Evolutionary conservation across 2,113 vertebrate genomes (phyloP).

Genomic region (Campylomormyrus numenius): DNA sequence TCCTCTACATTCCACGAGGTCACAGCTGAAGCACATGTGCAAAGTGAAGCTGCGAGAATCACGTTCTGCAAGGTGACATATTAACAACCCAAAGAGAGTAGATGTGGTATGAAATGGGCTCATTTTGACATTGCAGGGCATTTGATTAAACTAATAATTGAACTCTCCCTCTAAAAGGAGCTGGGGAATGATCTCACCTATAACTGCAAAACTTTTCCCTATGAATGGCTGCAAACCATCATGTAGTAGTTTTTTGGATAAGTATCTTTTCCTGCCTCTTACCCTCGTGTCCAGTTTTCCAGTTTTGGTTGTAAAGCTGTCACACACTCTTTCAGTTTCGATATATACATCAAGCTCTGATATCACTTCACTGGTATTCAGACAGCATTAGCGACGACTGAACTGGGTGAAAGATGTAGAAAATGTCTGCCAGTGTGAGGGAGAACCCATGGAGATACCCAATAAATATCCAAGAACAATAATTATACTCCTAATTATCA

Average conservation of each 20-base stretch:
- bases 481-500: neutral
- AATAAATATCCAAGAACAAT: neutral
- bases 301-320: neutral
- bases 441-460: neutral
- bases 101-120: neutral
- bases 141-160: neutral
- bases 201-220: neutral
- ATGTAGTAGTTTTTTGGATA: neutral
- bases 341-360: neutral
- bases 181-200: neutral
- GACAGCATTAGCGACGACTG: neutral
- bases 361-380: neutral
- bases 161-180: neutral
- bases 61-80: neutral
- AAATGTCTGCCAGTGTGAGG: neutral
- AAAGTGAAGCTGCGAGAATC: neutral
- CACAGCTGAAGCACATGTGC: neutral
- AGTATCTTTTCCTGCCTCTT: neutral
- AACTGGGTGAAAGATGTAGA: slow-evolving; percentile 1
- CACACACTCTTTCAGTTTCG: neutral
- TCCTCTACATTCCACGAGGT: neutral
- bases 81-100: neutral
- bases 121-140: neutral
- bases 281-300: neutral
- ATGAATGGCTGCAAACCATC: neutral